These are phyloP conservation scores for Lomographa bimaculata DNA, from an alignment of 2,888 invertebrate species.

Conservation along the genomic window DNA sequence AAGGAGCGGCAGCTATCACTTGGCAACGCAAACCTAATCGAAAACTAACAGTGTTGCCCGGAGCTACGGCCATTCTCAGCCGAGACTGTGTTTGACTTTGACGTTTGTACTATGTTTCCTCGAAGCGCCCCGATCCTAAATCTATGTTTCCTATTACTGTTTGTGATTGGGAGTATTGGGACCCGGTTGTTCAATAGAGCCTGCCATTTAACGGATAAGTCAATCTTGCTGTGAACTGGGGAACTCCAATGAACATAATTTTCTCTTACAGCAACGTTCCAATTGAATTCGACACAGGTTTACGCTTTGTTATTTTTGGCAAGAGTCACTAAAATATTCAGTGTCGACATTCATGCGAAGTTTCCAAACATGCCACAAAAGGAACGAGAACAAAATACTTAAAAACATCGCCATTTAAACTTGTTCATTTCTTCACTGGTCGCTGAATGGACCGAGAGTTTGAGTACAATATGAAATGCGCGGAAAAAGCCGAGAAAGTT, in stretches of 20 bases:
- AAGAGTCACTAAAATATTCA: no score
- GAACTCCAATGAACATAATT: no score
- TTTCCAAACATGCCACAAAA: constrained; percentile 10
- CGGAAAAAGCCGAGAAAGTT: constrained; percentile 50
- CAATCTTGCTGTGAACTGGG: constrained; percentile 1
- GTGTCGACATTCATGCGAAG: constrained; percentile 25
- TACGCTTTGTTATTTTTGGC: no score
- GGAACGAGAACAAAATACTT: constrained; percentile 27
- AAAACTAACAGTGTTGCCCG: constrained; percentile 52
- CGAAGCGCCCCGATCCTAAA: no score
- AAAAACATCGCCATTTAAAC: constrained; percentile 39
- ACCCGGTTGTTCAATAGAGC: constrained; percentile 29
- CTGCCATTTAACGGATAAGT: constrained; percentile 17
- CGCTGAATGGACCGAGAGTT: constrained; percentile 38
- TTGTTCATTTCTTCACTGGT: constrained; percentile 40
- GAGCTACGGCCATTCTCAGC: constrained; percentile 43
- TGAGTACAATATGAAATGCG: constrained; percentile 40
- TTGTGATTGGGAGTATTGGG: constrained; percentile 39
- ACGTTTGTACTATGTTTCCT: constrained; percentile 36
- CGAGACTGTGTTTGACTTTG: constrained; percentile 47
- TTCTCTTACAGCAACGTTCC: no score
- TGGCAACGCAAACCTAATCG: constrained; percentile 60
- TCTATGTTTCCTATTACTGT: constrained; percentile 32
- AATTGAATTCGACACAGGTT: no score
- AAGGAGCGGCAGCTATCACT: constrained; percentile 51